Conservation (phyloP, 2,797 vertebrate genomes). For the Eospalax fontanierii region DNA sequence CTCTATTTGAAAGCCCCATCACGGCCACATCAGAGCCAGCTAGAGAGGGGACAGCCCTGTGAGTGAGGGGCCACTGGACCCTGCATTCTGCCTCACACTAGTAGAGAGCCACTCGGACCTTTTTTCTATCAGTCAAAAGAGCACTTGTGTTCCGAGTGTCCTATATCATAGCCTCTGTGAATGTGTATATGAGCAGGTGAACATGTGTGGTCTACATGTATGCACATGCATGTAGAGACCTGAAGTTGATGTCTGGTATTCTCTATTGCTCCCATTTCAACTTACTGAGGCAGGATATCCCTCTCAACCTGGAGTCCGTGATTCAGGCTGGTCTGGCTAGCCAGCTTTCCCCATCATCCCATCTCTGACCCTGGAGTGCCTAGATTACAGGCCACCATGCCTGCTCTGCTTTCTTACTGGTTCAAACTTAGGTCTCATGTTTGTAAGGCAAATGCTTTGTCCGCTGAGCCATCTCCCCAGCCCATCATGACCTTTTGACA, state of each 20-base stretch:
- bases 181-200: neutral
- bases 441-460: neutral
- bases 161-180: neutral
- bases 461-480: neutral
- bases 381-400: neutral
- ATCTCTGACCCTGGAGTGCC: neutral
- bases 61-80: neutral
- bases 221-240: neutral
- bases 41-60: neutral
- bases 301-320: neutral
- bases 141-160: neutral
- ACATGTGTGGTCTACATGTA: neutral
- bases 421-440: neutral
- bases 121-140: neutral
- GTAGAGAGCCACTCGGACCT: neutral
- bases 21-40: neutral
- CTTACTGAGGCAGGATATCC: neutral
- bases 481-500: neutral
- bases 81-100: neutral
- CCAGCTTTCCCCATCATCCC: neutral
- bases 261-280: neutral
- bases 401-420: neutral
- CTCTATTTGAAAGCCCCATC: neutral
- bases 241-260: neutral
- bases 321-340: neutral